Evolutionary conservation across 2,888 invertebrate genomes (phyloP).

Genomic region (Cephus runcator): DNA sequence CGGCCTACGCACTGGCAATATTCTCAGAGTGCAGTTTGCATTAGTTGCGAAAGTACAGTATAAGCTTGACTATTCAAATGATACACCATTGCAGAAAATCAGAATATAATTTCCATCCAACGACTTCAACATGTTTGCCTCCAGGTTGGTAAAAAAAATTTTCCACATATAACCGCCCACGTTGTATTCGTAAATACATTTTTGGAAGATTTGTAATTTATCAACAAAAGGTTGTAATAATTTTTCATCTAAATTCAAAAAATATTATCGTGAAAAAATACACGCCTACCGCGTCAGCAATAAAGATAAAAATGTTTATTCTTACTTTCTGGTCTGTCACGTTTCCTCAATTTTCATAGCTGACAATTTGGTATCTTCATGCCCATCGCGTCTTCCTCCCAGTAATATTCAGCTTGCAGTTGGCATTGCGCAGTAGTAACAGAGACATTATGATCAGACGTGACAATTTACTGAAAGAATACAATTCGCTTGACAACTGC

Average conservation of each 20-base stretch:
- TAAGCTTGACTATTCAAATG: neutral
- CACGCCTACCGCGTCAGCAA: neutral
- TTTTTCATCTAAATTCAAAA: neutral
- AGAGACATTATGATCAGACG: neutral
- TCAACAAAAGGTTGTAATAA: too few species aligned
- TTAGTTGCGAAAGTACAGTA: neutral
- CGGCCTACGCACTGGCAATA: neutral
- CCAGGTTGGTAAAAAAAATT: neutral
- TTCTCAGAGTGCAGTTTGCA: neutral
- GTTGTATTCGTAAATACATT: neutral
- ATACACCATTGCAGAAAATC: neutral
- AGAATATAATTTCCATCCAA: neutral
- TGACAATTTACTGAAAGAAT: neutral
- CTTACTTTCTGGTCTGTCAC: neutral
- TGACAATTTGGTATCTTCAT: neutral
- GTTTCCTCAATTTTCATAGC: neutral
- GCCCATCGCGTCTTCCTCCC: neutral
- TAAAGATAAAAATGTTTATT: neutral
- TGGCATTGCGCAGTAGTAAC: neutral
- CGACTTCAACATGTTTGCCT: too few species aligned
- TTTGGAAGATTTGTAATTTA: neutral
- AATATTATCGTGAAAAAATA: neutral
- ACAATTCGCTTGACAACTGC: neutral
- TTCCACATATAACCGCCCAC: too few species aligned
- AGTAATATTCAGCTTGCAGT: neutral